phyloP scores from a whole-genome alignment of 2,797 vertebrate genomes.

The Liasis olivaceus region DNA sequence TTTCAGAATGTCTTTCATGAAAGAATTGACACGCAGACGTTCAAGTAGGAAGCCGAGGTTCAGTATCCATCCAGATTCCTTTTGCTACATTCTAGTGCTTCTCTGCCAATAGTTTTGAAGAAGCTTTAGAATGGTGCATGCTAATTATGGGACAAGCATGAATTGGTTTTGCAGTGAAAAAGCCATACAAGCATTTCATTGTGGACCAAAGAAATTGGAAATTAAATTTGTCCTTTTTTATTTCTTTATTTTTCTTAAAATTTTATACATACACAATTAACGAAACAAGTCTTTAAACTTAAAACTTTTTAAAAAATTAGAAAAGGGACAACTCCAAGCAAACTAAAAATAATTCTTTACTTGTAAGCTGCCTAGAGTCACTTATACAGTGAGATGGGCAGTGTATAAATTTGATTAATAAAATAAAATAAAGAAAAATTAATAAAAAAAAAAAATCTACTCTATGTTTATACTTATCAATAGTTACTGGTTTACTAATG shows the following conservation, averaged over 20 bases:
- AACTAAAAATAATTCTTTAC: neutral
- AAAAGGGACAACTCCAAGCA: neutral
- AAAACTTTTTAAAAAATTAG: neutral
- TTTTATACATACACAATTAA: neutral
- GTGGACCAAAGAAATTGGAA: neutral
- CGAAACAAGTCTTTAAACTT: neutral
- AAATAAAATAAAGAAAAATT: neutral
- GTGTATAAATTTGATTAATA: no score
- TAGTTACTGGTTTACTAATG: neutral
- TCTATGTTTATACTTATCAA: neutral
- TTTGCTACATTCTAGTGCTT: neutral
- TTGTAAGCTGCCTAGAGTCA: no score
- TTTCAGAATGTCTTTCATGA: neutral
- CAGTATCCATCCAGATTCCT: neutral
- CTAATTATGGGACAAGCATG: neutral
- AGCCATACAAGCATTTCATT: neutral
- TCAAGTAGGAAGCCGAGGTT: neutral
- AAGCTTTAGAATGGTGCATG: neutral
- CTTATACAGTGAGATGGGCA: no score
- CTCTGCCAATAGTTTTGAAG: neutral
- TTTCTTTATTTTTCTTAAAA: neutral
- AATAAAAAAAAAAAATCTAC: neutral
- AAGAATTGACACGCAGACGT: neutral
- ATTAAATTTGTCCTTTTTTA: neutral
- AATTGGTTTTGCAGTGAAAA: neutral